These are phyloP conservation scores for Cygnus atratus DNA, from an alignment of 2,113 vertebrate genomes.

Conservation along the genomic window DNA sequence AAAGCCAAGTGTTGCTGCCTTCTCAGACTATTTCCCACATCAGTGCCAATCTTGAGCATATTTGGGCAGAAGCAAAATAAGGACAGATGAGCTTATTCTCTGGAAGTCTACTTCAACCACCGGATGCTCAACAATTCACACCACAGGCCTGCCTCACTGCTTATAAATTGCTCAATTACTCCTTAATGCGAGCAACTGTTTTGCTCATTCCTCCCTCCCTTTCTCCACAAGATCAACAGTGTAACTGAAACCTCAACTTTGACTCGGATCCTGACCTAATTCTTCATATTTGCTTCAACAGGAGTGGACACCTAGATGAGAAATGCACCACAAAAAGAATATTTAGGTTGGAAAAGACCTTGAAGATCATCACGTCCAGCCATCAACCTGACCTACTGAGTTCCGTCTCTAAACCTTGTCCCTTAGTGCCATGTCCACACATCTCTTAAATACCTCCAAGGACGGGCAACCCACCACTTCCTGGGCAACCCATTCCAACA, in stretches of 20 bases:
- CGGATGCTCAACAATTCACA: not conserved
- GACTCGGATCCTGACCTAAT: not conserved
- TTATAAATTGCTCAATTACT: not conserved
- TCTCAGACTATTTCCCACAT: not conserved
- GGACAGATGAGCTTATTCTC: not conserved
- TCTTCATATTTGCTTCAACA: not conserved
- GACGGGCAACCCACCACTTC: not conserved
- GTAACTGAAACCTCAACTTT: not conserved
- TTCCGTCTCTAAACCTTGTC: not conserved
- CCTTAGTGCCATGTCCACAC: not conserved
- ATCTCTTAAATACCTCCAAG: not conserved
- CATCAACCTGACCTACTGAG: not conserved
- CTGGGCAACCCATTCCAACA: not conserved
- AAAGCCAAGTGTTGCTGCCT: not conserved
- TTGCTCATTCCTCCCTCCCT: not conserved
- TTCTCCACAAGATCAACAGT: fast-evolving
- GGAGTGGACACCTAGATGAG: not conserved
- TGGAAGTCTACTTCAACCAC: not conserved
- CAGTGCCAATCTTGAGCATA: not conserved
- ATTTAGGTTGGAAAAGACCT: not conserved
- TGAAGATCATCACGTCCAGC: not conserved
- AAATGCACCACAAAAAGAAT: not conserved
- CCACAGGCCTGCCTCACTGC: not conserved
- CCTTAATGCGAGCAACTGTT: not conserved
- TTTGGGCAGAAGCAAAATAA: not conserved